Evolutionary conservation across 2,797 vertebrate genomes (phyloP).

Genomic region (Chelonia mydas): DNA sequence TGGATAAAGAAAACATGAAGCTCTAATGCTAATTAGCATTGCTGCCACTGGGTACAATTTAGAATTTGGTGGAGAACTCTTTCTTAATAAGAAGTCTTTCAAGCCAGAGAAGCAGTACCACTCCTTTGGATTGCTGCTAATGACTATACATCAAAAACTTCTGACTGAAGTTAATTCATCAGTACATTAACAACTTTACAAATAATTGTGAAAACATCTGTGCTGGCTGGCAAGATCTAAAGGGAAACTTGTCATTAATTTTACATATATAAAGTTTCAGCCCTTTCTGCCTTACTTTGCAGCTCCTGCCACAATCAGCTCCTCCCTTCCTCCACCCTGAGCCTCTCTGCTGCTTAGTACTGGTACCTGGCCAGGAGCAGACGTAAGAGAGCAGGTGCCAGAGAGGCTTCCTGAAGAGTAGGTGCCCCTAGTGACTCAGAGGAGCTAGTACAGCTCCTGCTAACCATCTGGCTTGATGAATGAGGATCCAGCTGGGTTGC

Average conservation of each 20-base stretch:
- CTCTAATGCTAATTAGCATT: background rate
- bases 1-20: rapidly evolving
- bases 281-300: background rate
- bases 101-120: background rate
- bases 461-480: background rate
- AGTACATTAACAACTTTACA: background rate
- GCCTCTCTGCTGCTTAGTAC: too few species aligned
- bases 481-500: background rate
- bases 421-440: background rate
- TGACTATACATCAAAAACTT: background rate
- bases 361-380: too few species aligned
- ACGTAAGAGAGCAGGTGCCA: too few species aligned
- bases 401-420: background rate
- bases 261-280: background rate
- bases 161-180: background rate
- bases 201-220: background rate
- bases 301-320: background rate
- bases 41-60: background rate
- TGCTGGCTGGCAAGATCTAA: background rate
- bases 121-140: background rate
- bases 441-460: background rate
- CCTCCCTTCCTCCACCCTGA: too few species aligned
- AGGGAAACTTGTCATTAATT: background rate
- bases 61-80: background rate
- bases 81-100: background rate